Evolutionary conservation across 1,140 invertebrate species (phyloP), one percentile per base, ranked within the genome.

Genomic region (Anthonomus grandis): DNA sequence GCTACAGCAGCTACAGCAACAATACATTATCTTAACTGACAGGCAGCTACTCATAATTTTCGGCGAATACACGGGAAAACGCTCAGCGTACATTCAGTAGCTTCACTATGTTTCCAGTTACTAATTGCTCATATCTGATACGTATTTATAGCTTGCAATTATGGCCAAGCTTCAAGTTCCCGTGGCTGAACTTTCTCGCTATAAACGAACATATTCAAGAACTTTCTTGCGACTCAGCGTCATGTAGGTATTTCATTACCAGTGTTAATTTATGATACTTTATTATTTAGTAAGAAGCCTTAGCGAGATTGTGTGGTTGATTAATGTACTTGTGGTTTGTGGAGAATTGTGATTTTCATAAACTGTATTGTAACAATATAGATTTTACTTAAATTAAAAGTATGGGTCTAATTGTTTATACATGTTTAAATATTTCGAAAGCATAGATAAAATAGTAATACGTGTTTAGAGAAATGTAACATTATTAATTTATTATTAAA

Each of bases 81-180:
- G 59, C 60, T 47, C 58, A 42, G 47, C 53, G 49, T 45, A 53
- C 51, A 45, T 42, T 53, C 51, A 44, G 25, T 31, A 55, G 44
- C 42, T 47, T 44, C 52, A 55, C 52, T 55, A 55, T 47, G 54
- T 58, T 51, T 52, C 39, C 56, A 51, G 62, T 64, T 66, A 63
- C 66, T 68, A 68, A 68, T 68, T 68, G 62, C 64, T 68, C 61
- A 64, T 64, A 68, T 68, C 66, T 68, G 66, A 68, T 68, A 68
- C 63, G 66, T 66, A 68, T 68, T 68, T 68, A 68, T 66, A 63
- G 64, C 59, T 37, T 44, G 66, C 66, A 68, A 68, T 68, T 68
- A 68, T 63, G 64, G 62, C 53, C 42, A 23, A 56, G 64, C 63
- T 52, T 68, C 66, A 64, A 68, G 66, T 68, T 68, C 64, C 66